Conservation (phyloP, 2,888 invertebrate genomes). For the Hemithea aestivaria region DNA sequence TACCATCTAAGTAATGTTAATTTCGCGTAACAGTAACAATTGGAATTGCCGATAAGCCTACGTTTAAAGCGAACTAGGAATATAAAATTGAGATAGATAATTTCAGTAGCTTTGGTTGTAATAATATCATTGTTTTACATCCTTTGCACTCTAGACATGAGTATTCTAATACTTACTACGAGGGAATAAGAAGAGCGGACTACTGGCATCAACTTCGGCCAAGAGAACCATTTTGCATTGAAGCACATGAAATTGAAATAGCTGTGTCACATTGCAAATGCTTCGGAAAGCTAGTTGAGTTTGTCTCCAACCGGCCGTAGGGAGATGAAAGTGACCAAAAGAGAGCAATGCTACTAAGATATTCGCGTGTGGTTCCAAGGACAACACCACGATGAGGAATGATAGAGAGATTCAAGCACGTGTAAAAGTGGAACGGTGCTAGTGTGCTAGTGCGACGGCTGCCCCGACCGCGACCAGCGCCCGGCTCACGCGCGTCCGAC, state of each 20-base stretch:
- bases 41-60: conserved; percentile 76
- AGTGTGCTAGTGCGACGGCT: conserved; percentile 74
- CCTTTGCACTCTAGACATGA: conserved; percentile 41
- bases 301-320: conserved; percentile 11
- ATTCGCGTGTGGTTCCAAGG: conserved; percentile 36
- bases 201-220: conserved; percentile 35
- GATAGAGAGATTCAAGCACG: conserved; percentile 62
- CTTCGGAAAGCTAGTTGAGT: conserved; percentile 11
- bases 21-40: conserved; percentile 64
- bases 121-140: conserved; percentile 58
- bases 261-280: not conserved
- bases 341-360: conserved; percentile 54
- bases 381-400: conserved; percentile 47
- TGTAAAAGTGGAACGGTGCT: conserved; percentile 73
- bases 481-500: conserved; percentile 73
- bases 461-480: conserved; percentile 69
- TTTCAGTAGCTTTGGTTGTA: conserved; percentile 76
- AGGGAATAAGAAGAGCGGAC: conserved; percentile 37
- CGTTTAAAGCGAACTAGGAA: conserved; percentile 76
- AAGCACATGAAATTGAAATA: not conserved
- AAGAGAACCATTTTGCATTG: conserved; percentile 17
- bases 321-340: conserved; percentile 29
- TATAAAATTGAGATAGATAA: conserved; percentile 74
- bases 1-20: conserved; percentile 52
- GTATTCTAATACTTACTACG: conserved; percentile 52